Conservation (phyloP, 2,797 vertebrate genomes). For the Chloroceryle inda region DNA sequence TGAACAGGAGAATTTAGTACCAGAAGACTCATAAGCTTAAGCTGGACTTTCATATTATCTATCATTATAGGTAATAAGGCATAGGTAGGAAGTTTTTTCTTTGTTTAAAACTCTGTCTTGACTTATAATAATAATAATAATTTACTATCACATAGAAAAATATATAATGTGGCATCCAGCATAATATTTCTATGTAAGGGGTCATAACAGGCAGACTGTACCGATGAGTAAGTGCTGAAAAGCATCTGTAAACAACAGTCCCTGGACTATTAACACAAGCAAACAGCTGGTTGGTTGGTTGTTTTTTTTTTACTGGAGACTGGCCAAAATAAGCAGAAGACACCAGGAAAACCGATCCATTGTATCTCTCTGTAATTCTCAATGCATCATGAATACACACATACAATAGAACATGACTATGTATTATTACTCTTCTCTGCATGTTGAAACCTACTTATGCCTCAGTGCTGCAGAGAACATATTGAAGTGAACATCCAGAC, state of each 20-base stretch:
- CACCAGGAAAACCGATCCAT: neutral
- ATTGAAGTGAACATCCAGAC: neutral
- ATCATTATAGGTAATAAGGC: neutral
- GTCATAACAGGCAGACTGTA: neutral
- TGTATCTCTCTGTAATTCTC: neutral
- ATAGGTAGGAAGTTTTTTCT: neutral
- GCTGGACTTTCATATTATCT: neutral
- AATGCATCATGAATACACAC: neutral
- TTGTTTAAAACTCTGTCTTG: neutral
- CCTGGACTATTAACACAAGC: neutral
- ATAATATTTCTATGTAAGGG: neutral
- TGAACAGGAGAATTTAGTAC: neutral
- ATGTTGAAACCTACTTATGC: neutral
- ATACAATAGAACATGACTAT: neutral
- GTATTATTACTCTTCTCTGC: neutral
- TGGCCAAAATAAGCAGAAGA: neutral
- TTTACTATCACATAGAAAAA: neutral
- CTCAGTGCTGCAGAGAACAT: neutral
- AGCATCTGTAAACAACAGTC: neutral
- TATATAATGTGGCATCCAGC: neutral
- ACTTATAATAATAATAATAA: neutral
- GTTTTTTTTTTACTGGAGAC: neutral
- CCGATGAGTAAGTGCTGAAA: neutral
- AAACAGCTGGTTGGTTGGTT: neutral
- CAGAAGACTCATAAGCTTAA: neutral